A percentile compares a stretch with the other conserved stretches of the same genome.
Evolutionary conservation across 2,888 invertebrate species (phyloP).

Genomic region (Heteromurus nitidus): DNA sequence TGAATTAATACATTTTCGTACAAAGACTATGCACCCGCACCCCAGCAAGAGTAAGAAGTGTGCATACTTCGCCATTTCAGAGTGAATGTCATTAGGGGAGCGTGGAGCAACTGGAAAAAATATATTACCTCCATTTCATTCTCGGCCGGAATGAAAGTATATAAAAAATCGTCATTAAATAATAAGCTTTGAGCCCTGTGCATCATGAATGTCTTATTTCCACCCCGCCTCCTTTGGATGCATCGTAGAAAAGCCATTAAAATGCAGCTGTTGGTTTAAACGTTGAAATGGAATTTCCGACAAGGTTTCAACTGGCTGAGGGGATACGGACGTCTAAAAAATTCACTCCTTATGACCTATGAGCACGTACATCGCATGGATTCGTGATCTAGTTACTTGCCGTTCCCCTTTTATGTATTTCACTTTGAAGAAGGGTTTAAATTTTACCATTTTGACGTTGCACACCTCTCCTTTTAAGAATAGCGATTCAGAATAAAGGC

Average conservation of each 20-base stretch:
- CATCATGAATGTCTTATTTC: slow-evolving; percentile 62
- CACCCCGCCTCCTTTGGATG: slow-evolving; percentile 38
- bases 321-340: slow-evolving; percentile 36
- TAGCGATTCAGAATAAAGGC: background rate
- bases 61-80: background rate
- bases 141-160: slow-evolving; percentile 29
- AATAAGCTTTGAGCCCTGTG: slow-evolving; percentile 51
- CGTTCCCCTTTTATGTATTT: slow-evolving; percentile 19
- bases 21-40: background rate
- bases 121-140: slow-evolving; percentile 24
- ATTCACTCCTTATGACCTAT: slow-evolving; percentile 47
- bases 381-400: slow-evolving; percentile 58
- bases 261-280: slow-evolving; percentile 59
- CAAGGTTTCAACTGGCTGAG: slow-evolving; percentile 29
- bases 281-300: slow-evolving; percentile 55
- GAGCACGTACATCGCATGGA: slow-evolving; percentile 48
- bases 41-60: background rate
- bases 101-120: slow-evolving; percentile 45
- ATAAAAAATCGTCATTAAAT: slow-evolving; percentile 60
- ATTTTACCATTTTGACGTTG: slow-evolving; percentile 34
- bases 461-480: background rate
- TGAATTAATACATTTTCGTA: slow-evolving; percentile 43
- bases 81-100: slow-evolving; percentile 38
- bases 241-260: slow-evolving; percentile 50
- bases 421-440: slow-evolving; percentile 30